These are phyloP conservation scores for Athetis lepigone DNA, from an alignment of 2,888 invertebrate genomes.

Conservation along the genomic window DNA sequence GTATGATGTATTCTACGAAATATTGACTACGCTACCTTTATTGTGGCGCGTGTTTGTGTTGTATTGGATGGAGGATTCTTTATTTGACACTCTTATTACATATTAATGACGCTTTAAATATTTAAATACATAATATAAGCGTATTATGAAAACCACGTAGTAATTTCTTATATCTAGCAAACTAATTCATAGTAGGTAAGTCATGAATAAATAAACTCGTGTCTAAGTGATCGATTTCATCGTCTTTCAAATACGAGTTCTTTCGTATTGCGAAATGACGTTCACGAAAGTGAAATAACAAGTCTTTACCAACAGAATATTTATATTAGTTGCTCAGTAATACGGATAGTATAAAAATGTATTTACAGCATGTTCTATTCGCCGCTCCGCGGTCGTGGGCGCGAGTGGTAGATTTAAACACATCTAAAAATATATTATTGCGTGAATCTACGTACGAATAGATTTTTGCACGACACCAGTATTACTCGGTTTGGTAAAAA, in stretches of 20 bases:
- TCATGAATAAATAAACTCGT: conserved; percentile 34
- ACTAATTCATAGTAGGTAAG: conserved; percentile 19
- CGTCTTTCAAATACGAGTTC: conserved; percentile 20
- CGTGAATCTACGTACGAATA: conserved; percentile 59
- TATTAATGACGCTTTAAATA: background rate
- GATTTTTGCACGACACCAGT: conserved; percentile 58
- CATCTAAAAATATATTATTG: conserved; percentile 62
- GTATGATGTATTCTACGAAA: conserved; percentile 24
- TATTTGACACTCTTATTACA: conserved; percentile 3
- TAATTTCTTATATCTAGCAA: conserved; percentile 14
- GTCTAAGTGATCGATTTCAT: conserved; percentile 30
- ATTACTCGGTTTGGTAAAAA: conserved; percentile 34
- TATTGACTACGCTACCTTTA: conserved; percentile 9
- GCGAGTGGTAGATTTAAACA: conserved; percentile 78
- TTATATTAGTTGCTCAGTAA: conserved; percentile 31
- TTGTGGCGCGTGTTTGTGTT: conserved; percentile 1
- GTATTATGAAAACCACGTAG: conserved; percentile 9
- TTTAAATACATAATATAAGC: conserved; percentile 20
- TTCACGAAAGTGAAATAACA: conserved; percentile 32
- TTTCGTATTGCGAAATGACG: conserved; percentile 29
- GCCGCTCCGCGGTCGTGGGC: conserved; percentile 72
- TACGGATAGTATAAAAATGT: conserved; percentile 49
- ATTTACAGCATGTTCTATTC: conserved; percentile 65
- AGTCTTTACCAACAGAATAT: conserved; percentile 18
- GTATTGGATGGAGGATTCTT: conserved; percentile 1